phyloP scores from a whole-genome alignment of 1,140 invertebrate genomes.

The Drosophila kurseongensis region DNA sequence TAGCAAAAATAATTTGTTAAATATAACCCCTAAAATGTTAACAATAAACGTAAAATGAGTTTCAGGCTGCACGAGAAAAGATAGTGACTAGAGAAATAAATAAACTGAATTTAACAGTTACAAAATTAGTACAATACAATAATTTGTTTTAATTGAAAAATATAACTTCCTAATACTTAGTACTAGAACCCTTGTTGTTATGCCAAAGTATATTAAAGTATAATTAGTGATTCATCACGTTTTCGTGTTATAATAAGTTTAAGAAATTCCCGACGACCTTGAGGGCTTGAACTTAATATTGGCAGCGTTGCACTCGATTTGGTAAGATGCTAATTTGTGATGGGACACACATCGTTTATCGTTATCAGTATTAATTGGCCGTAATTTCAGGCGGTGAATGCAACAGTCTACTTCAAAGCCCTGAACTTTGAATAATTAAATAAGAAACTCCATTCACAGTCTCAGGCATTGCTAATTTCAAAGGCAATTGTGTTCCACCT shows the following conservation, averaged over 20 bases:
- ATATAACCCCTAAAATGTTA: neutral
- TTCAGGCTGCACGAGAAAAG: neutral
- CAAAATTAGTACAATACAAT: too few species aligned
- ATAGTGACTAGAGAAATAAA: too few species aligned
- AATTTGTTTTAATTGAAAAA: too few species aligned
- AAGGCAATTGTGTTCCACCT: conserved; percentile 49
- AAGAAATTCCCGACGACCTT: neutral
- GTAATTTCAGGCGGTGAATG: conserved; percentile 35
- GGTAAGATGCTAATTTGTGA: conserved; percentile 26
- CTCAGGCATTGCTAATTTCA: conserved; percentile 44
- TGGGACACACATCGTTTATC: conserved; percentile 19
- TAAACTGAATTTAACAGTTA: too few species aligned
- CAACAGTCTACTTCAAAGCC: conserved; percentile 15
- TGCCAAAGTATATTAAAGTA: too few species aligned
- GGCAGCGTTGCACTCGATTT: neutral
- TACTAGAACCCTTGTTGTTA: too few species aligned
- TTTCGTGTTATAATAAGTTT: neutral
- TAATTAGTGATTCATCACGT: neutral
- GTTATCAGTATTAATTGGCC: conserved; percentile 38
- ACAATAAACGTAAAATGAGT: conserved; percentile 3
- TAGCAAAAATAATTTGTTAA: neutral
- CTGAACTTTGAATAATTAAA: conserved; percentile 42
- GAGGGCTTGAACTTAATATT: neutral
- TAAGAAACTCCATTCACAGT: conserved; percentile 26
- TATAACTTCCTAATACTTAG: too few species aligned